phyloP scores from a whole-genome alignment of 2,888 invertebrate genomes.

The Dermolepida albohirtum region DNA sequence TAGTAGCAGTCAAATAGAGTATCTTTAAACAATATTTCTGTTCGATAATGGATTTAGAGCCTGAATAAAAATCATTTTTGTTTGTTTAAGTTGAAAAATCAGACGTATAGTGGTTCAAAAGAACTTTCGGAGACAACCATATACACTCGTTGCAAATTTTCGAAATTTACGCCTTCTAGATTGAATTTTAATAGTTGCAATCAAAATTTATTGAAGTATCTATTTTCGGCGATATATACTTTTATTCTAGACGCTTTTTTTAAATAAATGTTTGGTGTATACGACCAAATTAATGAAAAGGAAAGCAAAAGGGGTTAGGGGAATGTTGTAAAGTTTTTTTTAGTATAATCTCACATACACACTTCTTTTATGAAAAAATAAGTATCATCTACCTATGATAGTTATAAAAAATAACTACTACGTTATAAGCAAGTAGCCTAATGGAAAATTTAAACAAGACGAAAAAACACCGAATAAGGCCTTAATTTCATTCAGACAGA shows the following conservation, averaged over 20 bases:
- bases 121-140: too few relatives aligned
- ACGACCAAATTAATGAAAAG: too few relatives aligned
- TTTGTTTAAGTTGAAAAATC: too few relatives aligned
- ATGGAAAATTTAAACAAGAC: slow-evolving; percentile 18
- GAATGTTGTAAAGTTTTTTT: slow-evolving; percentile 7
- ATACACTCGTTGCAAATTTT: too few relatives aligned
- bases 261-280: too few relatives aligned
- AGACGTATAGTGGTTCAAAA: too few relatives aligned
- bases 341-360: slow-evolving; percentile 4
- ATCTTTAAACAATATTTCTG: too few relatives aligned
- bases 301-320: neutral
- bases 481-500: slow-evolving; percentile 34
- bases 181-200: too few relatives aligned
- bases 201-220: neutral
- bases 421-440: slow-evolving; percentile 20
- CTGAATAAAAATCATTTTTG: too few relatives aligned
- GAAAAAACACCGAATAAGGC: slow-evolving; percentile 24
- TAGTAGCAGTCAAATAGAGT: too few relatives aligned
- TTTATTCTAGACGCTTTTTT: neutral
- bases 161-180: too few relatives aligned
- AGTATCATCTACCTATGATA: slow-evolving; percentile 18
- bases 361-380: slow-evolving; percentile 25
- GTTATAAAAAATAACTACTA: slow-evolving; percentile 24
- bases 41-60: too few relatives aligned
- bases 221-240: slow-evolving; percentile 1